Base-by-base conservation (phyloP, 2,888 invertebrate species). In the Drosophila engyochracea region DNA sequence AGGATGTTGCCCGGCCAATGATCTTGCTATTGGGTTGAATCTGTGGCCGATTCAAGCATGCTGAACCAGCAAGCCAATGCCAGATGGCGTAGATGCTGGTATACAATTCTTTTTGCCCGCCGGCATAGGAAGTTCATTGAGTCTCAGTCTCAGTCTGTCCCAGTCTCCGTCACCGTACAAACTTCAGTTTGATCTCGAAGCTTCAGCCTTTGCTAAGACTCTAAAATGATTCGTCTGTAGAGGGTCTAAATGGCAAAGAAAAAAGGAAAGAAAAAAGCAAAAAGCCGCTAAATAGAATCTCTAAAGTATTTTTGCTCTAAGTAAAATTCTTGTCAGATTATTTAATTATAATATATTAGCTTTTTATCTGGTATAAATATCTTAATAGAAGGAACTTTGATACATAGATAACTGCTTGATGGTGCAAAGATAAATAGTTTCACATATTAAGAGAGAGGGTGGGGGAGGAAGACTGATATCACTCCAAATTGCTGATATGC, bases 1-100 rank as follows among this genome's bases (percentile, higher is more conserved):
- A 75, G 82, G 74, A 81, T 84, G 52, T 63, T 81, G 59, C 58
- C 70, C 72, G 82, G 82, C 81, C 83, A 83, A 74, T 83, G 84
- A 77, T 84, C 87, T 68, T 53, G 60, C 30, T 39, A n/a, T n/a
- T n/a, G 64, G 30, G 10, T 67, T 81, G 72, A 84, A 84, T 82
- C 67, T 63, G 74, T 76, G 71, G 69, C 62, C 44, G 62, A 41
- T 65, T 76, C 44, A 82, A 61, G 51, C 62, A 52, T 58, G 54
- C 54, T 69, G 30, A 39, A 47, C 31, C 14, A 44, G 54, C 31
- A 22, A 25, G 9, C 16, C 16, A 47, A 47, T n/a, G n/a, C 28
- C 51, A 53, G 31, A 22, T 54, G 53, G 35, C 53, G 53, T 54
- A 52, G 70, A 49, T 55, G 33, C 54, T 55, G 49, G 33, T 41